A percentile compares a stretch with the other conserved stretches of the same genome.
These are phyloP conservation scores for Drosophila carrolli DNA, from an alignment of 1,140 invertebrate genomes.

Conservation along the genomic window DNA sequence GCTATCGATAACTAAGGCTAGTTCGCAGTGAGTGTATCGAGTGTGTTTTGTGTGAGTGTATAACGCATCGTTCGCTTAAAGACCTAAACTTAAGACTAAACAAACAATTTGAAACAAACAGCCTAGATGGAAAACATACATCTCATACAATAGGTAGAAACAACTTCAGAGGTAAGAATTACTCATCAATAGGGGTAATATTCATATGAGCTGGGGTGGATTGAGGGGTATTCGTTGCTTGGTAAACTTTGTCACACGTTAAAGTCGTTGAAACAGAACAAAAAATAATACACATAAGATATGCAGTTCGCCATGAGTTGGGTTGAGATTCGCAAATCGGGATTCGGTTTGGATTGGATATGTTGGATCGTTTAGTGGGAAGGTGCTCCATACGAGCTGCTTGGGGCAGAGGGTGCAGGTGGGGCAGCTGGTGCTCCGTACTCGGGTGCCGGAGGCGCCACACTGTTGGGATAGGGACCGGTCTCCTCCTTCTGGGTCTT, in stretches of 20 bases:
- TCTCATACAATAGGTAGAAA: constrained; percentile 51
- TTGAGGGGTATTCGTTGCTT: constrained; percentile 21
- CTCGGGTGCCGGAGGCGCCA: constrained; percentile 84
- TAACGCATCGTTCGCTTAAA: constrained; percentile 75
- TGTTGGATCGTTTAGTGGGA: constrained; percentile 59
- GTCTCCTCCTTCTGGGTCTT: constrained; percentile 89
- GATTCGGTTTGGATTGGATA: constrained; percentile 17
- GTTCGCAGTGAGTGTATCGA: constrained; percentile 42
- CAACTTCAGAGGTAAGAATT: constrained; percentile 73
- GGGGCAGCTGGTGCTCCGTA: constrained; percentile 85
- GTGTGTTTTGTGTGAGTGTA: constrained; percentile 49
- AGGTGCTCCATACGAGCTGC: constrained; percentile 80
- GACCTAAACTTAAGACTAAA: constrained; percentile 74
- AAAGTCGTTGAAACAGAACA: constrained; percentile 52
- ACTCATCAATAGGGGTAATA: constrained; percentile 56
- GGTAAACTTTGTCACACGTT: constrained; percentile 79
- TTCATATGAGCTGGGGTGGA: constrained; percentile 9
- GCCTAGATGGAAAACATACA: constrained; percentile 60
- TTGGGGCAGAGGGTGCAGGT: constrained; percentile 77
- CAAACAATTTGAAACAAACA: constrained; percentile 82
- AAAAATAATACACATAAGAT: constrained; percentile 58
- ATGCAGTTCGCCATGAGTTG: constrained; percentile 56
- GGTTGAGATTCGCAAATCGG: constrained; percentile 29
- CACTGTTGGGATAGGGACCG: constrained; percentile 85
- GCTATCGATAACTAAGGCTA: constrained; percentile 55